These are phyloP conservation scores for Pseudochirops corinnae DNA, from an alignment of 2,797 vertebrate species.

Conservation along the genomic window DNA sequence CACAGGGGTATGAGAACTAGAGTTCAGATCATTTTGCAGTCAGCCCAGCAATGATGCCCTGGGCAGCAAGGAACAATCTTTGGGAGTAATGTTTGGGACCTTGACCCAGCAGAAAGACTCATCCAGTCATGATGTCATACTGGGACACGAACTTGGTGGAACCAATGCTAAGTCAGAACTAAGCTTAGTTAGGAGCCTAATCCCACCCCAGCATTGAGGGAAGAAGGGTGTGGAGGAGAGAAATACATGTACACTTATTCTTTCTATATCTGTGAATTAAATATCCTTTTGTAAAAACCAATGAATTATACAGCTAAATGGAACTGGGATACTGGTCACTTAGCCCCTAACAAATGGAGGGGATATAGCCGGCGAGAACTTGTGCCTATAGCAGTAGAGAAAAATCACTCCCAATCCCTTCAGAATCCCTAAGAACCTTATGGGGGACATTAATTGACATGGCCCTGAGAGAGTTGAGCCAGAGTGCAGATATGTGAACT, in stretches of 20 bases:
- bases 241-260: not conserved
- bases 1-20: not conserved
- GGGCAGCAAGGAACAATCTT: not conserved
- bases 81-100: not conserved
- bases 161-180: not conserved
- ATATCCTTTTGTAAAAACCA: not conserved
- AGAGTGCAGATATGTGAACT: not conserved
- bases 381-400: not conserved
- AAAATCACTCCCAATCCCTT: not conserved
- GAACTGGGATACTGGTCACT: not conserved
- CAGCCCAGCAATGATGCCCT: not conserved
- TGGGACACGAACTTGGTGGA: not conserved
- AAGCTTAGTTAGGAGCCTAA: not conserved
- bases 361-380: not conserved
- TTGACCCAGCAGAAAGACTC: not conserved
- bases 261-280: not conserved
- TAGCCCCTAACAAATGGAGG: not conserved
- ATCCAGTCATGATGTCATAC: not conserved
- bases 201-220: not conserved
- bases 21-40: not conserved
- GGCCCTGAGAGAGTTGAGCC: not conserved
- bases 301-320: fast-evolving
- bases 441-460: not conserved
- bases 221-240: too few relatives aligned
- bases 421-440: not conserved